phyloP scores from a whole-genome alignment of 35 echinoderm and acorn worm species.

The Strongylocentrotus purpuratus region DNA sequence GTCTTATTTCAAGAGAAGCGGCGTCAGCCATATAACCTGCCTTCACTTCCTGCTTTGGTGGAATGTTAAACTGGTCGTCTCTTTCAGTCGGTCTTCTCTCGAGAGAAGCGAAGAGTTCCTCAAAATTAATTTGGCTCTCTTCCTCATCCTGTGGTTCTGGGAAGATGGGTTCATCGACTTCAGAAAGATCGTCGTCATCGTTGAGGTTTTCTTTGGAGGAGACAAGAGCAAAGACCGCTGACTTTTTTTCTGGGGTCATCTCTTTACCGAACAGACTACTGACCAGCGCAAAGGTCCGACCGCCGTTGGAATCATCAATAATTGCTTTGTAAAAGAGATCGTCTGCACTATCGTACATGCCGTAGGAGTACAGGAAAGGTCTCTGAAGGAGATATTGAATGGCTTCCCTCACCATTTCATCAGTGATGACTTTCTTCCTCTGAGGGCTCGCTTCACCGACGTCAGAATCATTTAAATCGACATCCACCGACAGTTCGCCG shows the following conservation, averaged over 20 bases:
- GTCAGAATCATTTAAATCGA: not conserved
- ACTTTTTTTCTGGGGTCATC: not conserved
- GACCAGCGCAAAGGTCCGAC: not conserved
- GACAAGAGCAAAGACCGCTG: not conserved
- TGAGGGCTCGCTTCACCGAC: not conserved
- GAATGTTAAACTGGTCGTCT: not conserved
- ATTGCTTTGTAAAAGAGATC: not conserved
- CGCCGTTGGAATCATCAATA: not conserved
- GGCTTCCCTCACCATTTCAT: constrained; percentile 44
- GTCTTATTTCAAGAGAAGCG: not conserved
- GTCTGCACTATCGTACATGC: constrained; percentile 31
- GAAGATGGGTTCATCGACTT: not conserved
- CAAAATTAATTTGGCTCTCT: not conserved
- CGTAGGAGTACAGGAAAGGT: constrained; percentile 33
- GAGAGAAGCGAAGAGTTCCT: constrained; percentile 8
- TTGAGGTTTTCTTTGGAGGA: not conserved
- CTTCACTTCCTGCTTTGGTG: not conserved
- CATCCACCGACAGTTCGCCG: not conserved
- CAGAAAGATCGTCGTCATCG: not conserved
- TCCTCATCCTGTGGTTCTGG: not conserved
- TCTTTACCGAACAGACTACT: not conserved
- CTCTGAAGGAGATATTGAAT: not conserved
- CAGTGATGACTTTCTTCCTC: constrained; percentile 12
- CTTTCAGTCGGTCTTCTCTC: not conserved
- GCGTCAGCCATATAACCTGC: too few species aligned